Percentiles rank a stretch among this genome's conserved stretches.
phyloP scores from a whole-genome alignment of 2,113 vertebrate species.

The Rhynchopsitta pachyrhyncha region DNA sequence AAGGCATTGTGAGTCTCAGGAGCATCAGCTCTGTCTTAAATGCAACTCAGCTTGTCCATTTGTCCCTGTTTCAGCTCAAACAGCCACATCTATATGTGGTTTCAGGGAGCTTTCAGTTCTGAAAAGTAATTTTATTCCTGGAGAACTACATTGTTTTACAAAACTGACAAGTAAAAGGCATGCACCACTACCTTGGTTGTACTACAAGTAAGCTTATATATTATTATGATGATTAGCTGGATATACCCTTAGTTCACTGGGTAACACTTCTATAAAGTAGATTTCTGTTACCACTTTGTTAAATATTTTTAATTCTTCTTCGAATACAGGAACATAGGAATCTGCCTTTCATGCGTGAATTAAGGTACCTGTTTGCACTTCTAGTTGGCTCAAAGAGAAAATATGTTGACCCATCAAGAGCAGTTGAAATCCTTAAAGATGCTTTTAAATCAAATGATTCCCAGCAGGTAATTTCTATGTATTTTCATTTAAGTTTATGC shows the following conservation, averaged over 20 bases:
- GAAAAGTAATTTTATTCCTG: not conserved
- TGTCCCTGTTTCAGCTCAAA: not conserved
- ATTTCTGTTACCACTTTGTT: not conserved
- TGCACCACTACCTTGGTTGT: not conserved
- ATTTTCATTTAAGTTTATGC: not conserved
- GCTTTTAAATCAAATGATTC: slow-evolving; percentile 98
- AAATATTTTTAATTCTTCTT: slow-evolving; percentile 2
- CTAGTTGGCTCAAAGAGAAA: slow-evolving; percentile 96
- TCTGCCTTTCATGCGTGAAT: slow-evolving; percentile 96
- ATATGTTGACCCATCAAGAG: slow-evolving; percentile 96
- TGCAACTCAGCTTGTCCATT: not conserved
- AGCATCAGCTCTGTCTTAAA: not conserved
- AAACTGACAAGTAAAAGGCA: not conserved
- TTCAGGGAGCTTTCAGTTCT: not conserved
- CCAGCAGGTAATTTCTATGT: slow-evolving; percentile 85
- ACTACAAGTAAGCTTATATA: not conserved
- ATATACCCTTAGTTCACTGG: not conserved
- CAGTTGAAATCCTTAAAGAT: slow-evolving; percentile 97
- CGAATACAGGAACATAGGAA: slow-evolving; percentile 90
- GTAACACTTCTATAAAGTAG: not conserved
- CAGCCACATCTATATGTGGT: not conserved
- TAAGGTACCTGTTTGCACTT: slow-evolving; percentile 93
- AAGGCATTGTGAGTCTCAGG: not conserved
- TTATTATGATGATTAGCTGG: not conserved
- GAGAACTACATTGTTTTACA: not conserved